Conservation (phyloP, 2,113 vertebrate genomes). For the Mellivora capensis region DNA sequence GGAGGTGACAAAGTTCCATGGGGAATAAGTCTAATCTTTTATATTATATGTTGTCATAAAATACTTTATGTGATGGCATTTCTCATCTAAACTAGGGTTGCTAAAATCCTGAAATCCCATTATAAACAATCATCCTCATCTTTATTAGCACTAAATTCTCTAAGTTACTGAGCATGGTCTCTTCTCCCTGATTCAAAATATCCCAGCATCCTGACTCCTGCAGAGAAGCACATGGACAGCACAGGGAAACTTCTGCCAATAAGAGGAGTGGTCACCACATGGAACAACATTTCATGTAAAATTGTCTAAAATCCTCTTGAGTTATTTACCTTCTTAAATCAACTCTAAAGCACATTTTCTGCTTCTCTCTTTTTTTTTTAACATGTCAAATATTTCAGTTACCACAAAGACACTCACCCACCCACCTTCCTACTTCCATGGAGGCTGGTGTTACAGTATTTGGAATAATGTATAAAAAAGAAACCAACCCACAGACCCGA, state of each 20-base stretch:
- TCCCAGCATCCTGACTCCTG: background rate
- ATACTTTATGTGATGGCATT: background rate
- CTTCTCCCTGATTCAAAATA: background rate
- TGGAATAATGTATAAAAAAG: background rate
- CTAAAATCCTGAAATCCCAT: constrained; percentile 31
- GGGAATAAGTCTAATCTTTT: background rate
- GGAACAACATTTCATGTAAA: background rate
- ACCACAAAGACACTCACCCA: background rate
- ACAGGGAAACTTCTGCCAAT: background rate
- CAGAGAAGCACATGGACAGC: accelerated
- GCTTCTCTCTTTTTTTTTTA: background rate
- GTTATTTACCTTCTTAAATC: background rate
- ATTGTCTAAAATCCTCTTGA: background rate
- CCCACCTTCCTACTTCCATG: no score
- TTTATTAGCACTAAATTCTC: constrained; percentile 7
- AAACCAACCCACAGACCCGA: background rate
- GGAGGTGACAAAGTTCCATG: background rate
- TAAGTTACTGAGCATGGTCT: background rate
- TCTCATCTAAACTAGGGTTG: constrained; percentile 5
- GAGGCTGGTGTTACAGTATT: background rate
- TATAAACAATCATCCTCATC: background rate
- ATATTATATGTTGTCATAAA: background rate
- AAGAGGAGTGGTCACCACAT: background rate
- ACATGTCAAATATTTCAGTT: background rate
- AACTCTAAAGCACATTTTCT: constrained; percentile 1